Conservation (phyloP, 2,888 invertebrate genomes). For the Andrena bucephala region DNA sequence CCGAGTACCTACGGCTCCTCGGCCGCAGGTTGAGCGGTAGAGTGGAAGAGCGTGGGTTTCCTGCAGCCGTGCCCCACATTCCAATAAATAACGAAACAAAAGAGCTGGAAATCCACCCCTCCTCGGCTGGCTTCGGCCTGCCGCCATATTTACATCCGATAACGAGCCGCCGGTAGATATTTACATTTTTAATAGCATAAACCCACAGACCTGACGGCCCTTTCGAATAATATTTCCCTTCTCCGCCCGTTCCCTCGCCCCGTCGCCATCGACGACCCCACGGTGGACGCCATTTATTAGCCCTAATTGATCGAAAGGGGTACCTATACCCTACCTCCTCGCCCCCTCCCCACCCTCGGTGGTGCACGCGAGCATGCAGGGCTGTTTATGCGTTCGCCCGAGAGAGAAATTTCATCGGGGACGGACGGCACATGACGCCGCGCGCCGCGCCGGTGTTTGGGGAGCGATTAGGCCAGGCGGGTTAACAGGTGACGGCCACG, state of each 20-base stretch:
- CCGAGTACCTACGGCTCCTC: constrained; percentile 12
- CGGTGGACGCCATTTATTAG: constrained; percentile 82
- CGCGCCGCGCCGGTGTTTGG: constrained; percentile 63
- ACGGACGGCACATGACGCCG: constrained; percentile 70
- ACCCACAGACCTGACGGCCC: constrained; percentile 75
- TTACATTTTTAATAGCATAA: constrained; percentile 84
- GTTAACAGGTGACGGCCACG: constrained; percentile 62
- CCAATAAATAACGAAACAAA: constrained; percentile 83
- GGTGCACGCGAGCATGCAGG: neutral
- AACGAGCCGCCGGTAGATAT: constrained; percentile 84
- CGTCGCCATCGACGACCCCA: constrained; percentile 65
- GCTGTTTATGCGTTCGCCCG: constrained; percentile 63
- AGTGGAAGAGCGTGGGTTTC: constrained; percentile 65
- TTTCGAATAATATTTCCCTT: constrained; percentile 70
- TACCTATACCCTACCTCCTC: constrained; percentile 44
- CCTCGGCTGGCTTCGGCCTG: constrained; percentile 61
- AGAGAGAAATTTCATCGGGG: constrained; percentile 71
- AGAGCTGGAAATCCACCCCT: constrained; percentile 70
- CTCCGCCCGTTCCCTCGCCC: constrained; percentile 42
- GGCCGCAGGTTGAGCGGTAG: neutral
- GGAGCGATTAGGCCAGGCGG: constrained; percentile 45
- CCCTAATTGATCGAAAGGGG: constrained; percentile 83
- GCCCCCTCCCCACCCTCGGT: constrained; percentile 26
- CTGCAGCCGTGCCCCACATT: constrained; percentile 69
- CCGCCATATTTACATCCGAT: constrained; percentile 83